Conservation (phyloP, 2,888 invertebrate genomes). For the Matsumyia berberina region DNA sequence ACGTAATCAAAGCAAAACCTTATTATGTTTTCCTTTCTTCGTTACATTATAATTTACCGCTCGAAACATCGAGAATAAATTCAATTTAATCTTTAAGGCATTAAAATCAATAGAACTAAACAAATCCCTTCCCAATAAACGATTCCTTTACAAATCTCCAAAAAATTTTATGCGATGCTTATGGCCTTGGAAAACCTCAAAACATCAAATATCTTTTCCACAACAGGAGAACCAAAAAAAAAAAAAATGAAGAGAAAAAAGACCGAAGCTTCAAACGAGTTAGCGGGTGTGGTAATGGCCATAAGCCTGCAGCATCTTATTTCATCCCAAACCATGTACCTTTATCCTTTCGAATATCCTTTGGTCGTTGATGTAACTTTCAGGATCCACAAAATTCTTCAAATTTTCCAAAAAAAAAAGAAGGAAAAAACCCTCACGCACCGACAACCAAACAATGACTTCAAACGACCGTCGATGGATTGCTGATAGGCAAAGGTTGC, state of each 20-base stretch:
- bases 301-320: slow-evolving; percentile 60
- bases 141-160: slow-evolving; percentile 62
- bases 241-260: slow-evolving; percentile 21
- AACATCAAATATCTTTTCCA: slow-evolving; percentile 49
- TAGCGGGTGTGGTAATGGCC: slow-evolving; percentile 59
- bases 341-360: slow-evolving; percentile 70
- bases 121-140: slow-evolving; percentile 71
- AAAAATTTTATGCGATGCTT: slow-evolving; percentile 60
- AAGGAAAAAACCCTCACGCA: slow-evolving; percentile 38
- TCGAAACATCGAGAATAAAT: slow-evolving; percentile 42
- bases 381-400: slow-evolving; percentile 62
- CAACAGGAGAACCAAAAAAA: not conserved
- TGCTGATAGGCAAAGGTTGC: slow-evolving; percentile 70
- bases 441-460: slow-evolving; percentile 67
- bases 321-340: slow-evolving; percentile 56
- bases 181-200: slow-evolving; percentile 50
- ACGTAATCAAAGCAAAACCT: slow-evolving; percentile 43
- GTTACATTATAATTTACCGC: slow-evolving; percentile 8
- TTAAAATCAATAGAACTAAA: slow-evolving; percentile 74
- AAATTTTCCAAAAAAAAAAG: slow-evolving; percentile 41
- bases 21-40: slow-evolving; percentile 48
- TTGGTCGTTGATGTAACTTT: slow-evolving; percentile 68
- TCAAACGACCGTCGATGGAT: slow-evolving; percentile 73
- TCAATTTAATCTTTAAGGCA: slow-evolving; percentile 71
- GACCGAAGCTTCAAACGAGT: slow-evolving; percentile 47